phyloP scores from a whole-genome alignment of 2,113 vertebrate species.

The Equus quagga region DNA sequence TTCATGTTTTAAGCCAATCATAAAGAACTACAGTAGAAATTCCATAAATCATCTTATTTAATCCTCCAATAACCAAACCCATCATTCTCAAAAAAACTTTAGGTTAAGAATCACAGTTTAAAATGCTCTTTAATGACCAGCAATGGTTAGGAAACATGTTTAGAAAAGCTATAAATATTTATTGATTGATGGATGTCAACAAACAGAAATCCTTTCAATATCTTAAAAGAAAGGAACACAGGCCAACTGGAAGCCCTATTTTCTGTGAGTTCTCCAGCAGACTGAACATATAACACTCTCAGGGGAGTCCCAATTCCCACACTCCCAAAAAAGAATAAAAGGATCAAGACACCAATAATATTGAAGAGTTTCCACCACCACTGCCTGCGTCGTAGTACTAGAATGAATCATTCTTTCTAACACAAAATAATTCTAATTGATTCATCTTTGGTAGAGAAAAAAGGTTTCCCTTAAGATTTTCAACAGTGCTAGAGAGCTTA shows the following conservation, averaged over 20 bases:
- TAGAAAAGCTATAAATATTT: background rate
- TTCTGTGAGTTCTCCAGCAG: background rate
- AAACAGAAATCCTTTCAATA: background rate
- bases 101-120: constrained; percentile 2
- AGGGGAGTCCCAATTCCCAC: background rate
- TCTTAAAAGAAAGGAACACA: background rate
- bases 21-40: background rate
- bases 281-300: background rate
- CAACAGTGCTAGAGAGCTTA: background rate
- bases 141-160: background rate
- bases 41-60: constrained; percentile 45
- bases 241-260: background rate
- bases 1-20: background rate
- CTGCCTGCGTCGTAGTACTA: background rate
- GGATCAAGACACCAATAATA: background rate
- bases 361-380: background rate
- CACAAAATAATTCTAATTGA: background rate
- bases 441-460: background rate
- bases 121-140: background rate
- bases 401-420: background rate
- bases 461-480: background rate
- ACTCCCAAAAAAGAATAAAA: background rate
- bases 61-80: background rate
- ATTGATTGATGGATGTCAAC: background rate
- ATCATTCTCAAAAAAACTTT: constrained; percentile 30